Evolutionary conservation across 2,888 invertebrate species (phyloP).

Genomic region (Melanostoma mellinum): DNA sequence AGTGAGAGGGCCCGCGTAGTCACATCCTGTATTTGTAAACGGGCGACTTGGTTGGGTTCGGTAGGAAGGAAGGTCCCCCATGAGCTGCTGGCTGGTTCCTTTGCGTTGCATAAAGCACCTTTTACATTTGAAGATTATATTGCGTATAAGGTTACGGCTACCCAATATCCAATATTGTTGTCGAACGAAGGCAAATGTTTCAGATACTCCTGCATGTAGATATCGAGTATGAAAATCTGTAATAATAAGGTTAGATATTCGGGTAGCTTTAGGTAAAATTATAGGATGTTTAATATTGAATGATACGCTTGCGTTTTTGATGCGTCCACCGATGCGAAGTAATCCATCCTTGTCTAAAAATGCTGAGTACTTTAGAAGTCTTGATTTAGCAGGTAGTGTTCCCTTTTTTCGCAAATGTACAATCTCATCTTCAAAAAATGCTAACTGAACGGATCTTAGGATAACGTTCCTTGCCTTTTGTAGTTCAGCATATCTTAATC

Average conservation of each 20-base stretch:
- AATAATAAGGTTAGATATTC: constrained; percentile 33
- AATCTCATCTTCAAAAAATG: constrained; percentile 9
- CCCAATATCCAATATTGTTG: constrained; percentile 63
- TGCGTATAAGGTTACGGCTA: constrained; percentile 43
- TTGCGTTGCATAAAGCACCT: constrained; percentile 58
- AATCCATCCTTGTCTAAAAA: constrained; percentile 32
- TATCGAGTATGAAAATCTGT: constrained; percentile 25
- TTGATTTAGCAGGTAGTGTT: constrained; percentile 15
- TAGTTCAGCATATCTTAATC: background rate
- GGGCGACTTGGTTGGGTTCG: constrained; percentile 22
- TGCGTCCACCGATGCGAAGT: constrained; percentile 15
- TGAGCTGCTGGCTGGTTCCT: constrained; percentile 31
- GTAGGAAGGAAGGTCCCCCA: constrained; percentile 46
- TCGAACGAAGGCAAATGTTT: constrained; percentile 26
- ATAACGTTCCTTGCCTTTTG: background rate
- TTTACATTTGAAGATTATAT: constrained; percentile 35
- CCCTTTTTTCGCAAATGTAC: background rate
- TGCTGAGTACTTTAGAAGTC: background rate
- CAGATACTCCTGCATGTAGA: constrained; percentile 47
- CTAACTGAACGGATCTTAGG: background rate
- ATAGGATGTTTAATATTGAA: constrained; percentile 44
- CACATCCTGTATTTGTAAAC: constrained; percentile 42
- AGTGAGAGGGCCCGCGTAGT: constrained; percentile 49
- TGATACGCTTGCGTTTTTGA: constrained; percentile 14
- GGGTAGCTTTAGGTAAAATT: constrained; percentile 28